Evolutionary conservation across 2,888 invertebrate species (phyloP).

Genomic region (Isotomurus palustris): DNA sequence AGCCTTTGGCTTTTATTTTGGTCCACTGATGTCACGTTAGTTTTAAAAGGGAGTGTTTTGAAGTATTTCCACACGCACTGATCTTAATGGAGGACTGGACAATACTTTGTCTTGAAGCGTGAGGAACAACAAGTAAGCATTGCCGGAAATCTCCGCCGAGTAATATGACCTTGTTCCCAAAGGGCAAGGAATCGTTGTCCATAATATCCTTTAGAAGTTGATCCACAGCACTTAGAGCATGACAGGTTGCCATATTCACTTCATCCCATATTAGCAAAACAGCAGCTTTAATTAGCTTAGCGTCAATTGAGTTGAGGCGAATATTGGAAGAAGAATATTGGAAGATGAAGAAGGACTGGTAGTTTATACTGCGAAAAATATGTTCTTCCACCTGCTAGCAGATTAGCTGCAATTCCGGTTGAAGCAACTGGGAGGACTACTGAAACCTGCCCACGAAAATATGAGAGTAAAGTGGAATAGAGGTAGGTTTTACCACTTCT

Average conservation of each 20-base stretch:
- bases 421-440: constrained; percentile 45
- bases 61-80: constrained; percentile 21
- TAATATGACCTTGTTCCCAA: constrained; percentile 32
- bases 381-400: constrained; percentile 49
- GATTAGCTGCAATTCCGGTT: constrained; percentile 48
- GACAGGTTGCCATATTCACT: constrained; percentile 12
- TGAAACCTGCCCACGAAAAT: constrained; percentile 29
- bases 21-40: constrained; percentile 25
- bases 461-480: constrained; percentile 44
- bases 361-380: constrained; percentile 48
- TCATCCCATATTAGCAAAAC: constrained; percentile 22
- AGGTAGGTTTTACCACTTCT: constrained; percentile 52
- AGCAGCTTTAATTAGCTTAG: neutral
- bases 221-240: constrained; percentile 20
- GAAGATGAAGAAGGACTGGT: too few species aligned
- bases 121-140: constrained; percentile 25
- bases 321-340: too few species aligned
- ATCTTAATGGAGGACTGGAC: constrained; percentile 20
- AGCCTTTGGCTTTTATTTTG: constrained; percentile 6
- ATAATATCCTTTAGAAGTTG: constrained; percentile 16
- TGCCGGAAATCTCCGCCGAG: constrained; percentile 39
- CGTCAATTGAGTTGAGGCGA: neutral
- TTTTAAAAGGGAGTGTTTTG: constrained; percentile 10
- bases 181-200: constrained; percentile 4
- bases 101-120: constrained; percentile 11